These are phyloP conservation scores for Drosophila nebulosa DNA, from an alignment of 1,140 invertebrate species.

Conservation along the genomic window DNA sequence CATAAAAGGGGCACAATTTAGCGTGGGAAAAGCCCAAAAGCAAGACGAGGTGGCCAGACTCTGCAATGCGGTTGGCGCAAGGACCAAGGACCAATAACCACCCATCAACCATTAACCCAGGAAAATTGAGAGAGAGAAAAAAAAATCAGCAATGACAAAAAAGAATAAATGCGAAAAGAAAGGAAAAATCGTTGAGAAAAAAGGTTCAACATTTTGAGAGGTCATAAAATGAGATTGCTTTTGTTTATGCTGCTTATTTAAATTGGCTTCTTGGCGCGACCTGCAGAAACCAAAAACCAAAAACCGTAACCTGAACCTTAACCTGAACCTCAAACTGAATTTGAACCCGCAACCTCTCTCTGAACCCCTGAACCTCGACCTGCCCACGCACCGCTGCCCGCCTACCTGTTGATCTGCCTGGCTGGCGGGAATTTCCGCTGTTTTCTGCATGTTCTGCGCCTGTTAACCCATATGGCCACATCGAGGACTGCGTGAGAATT, in stretches of 20 bases:
- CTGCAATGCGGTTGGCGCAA: slow-evolving; percentile 5
- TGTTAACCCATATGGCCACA: slow-evolving; percentile 57
- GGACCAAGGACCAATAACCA: neutral
- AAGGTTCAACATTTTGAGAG: slow-evolving; percentile 1
- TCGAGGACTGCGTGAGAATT: slow-evolving; percentile 32
- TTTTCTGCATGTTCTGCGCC: neutral
- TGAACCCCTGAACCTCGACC: neutral
- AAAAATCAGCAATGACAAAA: neutral
- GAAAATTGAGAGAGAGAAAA: neutral
- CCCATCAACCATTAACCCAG: neutral
- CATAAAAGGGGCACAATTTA: slow-evolving; percentile 44
- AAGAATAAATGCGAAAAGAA: neutral
- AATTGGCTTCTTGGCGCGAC: slow-evolving; percentile 76
- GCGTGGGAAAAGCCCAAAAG: slow-evolving; percentile 53
- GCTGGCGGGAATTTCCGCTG: slow-evolving; percentile 50
- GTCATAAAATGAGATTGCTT: slow-evolving; percentile 61
- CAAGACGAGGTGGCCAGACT: neutral
- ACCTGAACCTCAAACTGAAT: neutral
- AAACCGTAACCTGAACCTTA: neutral
- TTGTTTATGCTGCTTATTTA: slow-evolving; percentile 79
- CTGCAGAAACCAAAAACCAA: neutral
- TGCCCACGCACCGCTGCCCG: neutral
- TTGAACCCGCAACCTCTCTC: neutral
- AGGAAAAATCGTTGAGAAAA: too few relatives aligned
- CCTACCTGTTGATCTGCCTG: slow-evolving; percentile 24